Evolutionary conservation across 2,113 vertebrate genomes (phyloP), one percentile per base, ranked within the genome.

Genomic region (Oryzias woworae): DNA sequence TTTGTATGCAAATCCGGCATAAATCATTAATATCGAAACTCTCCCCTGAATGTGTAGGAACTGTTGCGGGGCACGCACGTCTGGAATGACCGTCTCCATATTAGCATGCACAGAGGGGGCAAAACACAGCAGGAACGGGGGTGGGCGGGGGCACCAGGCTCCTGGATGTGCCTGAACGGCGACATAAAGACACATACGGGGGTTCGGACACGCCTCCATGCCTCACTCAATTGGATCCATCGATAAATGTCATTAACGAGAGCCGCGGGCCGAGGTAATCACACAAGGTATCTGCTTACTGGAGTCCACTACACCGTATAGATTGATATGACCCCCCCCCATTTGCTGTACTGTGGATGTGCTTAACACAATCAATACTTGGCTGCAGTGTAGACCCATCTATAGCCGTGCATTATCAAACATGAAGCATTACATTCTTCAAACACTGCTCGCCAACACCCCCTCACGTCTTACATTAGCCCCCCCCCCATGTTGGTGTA

Each of bases 1-100:
- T 91, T 91, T 90, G 90, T 87, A 91, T 92, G 92, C 90, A 91
- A 92, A 92, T 91, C 84, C 56, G 41, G 79, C 82, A 90, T 90
- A 85, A 88, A 89, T 91, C 88, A 91, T 91, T 90, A 88, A 90
- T 90, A 90, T 90, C 72, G 83, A 91, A 88, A 91, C 82, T 90
- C 80, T 85, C 83, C 64, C 66, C 73, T 87, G 85, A 89, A 89
- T 87, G 79, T 71, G 66, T 26, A 67, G 2, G 52, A 67, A 17
- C 55, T 28, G 70, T 83, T 68, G 62, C 71, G 76, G 76, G 84
- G 81, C 87, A 87, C 71, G 80, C 80, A 80, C 80, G 78, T 77
- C 75, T 85, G 81, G 75, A 75, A 49, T 53, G 77, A 75, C 71
- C 75, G 71, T 52, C 69, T 73, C 83, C 84, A 84, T 86, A 87